These are phyloP conservation scores for Rhinoraja longicauda DNA, from an alignment of 2,797 vertebrate species.

Conservation along the genomic window DNA sequence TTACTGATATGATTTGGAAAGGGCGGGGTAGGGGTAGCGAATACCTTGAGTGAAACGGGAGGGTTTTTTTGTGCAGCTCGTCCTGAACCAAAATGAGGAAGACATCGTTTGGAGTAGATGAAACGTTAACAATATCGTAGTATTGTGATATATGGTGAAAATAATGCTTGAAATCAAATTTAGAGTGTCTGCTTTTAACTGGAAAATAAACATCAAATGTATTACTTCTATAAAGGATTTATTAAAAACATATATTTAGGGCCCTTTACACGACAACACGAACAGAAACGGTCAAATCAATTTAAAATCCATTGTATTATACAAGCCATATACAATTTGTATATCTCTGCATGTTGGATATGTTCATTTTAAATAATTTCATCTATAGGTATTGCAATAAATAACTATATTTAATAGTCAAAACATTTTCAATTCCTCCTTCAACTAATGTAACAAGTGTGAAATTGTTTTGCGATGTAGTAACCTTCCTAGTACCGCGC, in stretches of 20 bases:
- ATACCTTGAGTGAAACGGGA: too few relatives aligned
- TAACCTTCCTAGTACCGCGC: not conserved
- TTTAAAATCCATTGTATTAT: constrained; percentile 14
- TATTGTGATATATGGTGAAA: not conserved
- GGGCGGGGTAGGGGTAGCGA: not conserved
- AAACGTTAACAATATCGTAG: not conserved
- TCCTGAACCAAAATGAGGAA: not conserved
- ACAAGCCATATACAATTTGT: too few relatives aligned
- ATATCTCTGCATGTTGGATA: not conserved
- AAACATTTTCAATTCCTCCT: not conserved
- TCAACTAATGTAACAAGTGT: constrained; percentile 31
- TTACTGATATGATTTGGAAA: not conserved
- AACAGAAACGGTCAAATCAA: too few relatives aligned
- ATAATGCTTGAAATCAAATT: not conserved
- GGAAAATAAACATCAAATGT: not conserved
- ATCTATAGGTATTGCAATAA: not conserved
- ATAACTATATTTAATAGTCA: not conserved
- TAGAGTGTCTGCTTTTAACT: not conserved
- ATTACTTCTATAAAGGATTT: not conserved
- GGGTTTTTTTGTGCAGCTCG: not conserved
- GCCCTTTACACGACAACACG: not conserved
- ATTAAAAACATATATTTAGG: not conserved
- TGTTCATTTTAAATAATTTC: not conserved
- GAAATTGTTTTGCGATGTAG: constrained; percentile 24
- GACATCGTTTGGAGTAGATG: not conserved